Conservation (phyloP, 1,140 invertebrate genomes). For the Probaryconus sp. region DNA sequence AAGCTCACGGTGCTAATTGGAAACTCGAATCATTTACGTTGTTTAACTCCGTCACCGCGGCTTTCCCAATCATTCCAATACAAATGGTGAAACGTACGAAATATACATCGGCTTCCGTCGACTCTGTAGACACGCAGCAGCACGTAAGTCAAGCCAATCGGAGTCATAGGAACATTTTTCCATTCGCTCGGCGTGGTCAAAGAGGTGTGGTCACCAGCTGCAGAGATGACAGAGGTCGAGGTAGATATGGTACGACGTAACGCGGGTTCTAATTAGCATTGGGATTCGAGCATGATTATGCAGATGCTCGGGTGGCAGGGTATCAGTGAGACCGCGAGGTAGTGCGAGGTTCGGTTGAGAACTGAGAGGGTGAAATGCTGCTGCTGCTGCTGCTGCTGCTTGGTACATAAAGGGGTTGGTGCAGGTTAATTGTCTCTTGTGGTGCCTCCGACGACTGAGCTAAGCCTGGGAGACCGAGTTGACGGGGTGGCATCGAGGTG, state of each 20-base stretch:
- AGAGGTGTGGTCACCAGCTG: conserved; percentile 54
- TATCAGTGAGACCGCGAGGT: conserved; percentile 64
- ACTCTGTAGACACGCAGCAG: too few relatives aligned
- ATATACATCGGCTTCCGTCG: too few relatives aligned
- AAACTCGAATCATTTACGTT: too few relatives aligned
- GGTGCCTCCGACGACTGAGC: conserved; percentile 70
- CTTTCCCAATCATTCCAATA: too few relatives aligned
- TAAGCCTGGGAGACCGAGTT: conserved; percentile 62
- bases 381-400: too few relatives aligned
- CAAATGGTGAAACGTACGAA: too few relatives aligned
- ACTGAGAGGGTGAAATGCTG: conserved; percentile 19
- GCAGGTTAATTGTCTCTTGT: conserved; percentile 77
- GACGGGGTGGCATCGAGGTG: conserved; percentile 46
- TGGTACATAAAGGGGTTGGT: conserved; percentile 49
- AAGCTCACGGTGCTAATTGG: not conserved
- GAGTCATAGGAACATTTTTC: too few relatives aligned
- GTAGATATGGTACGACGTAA: conserved; percentile 69
- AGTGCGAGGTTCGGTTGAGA: conserved; percentile 29
- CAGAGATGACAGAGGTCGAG: conserved; percentile 67
- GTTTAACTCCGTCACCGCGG: too few relatives aligned
- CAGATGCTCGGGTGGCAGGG: conserved; percentile 69
- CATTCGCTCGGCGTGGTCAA: conserved; percentile 26
- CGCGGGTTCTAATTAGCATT: conserved; percentile 76
- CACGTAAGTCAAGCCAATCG: too few relatives aligned
- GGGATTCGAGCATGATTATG: conserved; percentile 76